Evolutionary conservation across 2,797 vertebrate species (phyloP), one percentile per base, ranked within the genome.

Genomic region (Micropoecilia bifurca): DNA sequence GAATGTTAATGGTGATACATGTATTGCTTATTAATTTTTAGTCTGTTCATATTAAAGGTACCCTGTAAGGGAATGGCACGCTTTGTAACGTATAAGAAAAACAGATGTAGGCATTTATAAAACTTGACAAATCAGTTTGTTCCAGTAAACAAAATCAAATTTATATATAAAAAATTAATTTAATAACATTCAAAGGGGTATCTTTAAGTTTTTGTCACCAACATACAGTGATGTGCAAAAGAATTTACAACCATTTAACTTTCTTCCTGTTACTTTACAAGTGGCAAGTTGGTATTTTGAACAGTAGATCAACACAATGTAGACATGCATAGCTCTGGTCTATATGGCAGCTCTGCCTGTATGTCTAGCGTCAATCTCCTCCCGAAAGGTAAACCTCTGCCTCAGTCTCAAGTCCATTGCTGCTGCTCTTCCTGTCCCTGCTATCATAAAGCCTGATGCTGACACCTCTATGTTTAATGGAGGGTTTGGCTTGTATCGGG

Each of bases 21-120:
- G 7, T 12, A 74, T 77, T 47, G 6, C 30, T 78, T 66, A 14
- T 80, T 28, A 71, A 39, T 16, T 36, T 39, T 53, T 36, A 46
- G 12, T 75, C 8, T 33, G 53, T 1, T 71, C n/a, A n/a, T 12
- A 72, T 83, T 88, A 79, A 89, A 88, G 78, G 36, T 90, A 84
- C 80, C 86, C 87, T 66, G 55, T 81, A 81, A 85, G 45, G 53
- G 39, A 8, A 1, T 33, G 48, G 18, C 1, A 39, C 55, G 4
- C 39, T 22, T 72, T 36, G 20, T 20, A 43, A 33, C 43, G 66
- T 13, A 4, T 13, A 45, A 41, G 39, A 18, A n/a, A 39, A 73
- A 36, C 5, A 33, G 39, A 50, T 73, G 12, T 20, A 22, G 12
- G 1, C 2, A 30, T n/a, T n/a, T 71, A 22, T 22, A 69, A 80